These are phyloP conservation scores for Cygnus olor DNA, from an alignment of 2,797 vertebrate genomes.

Conservation along the genomic window DNA sequence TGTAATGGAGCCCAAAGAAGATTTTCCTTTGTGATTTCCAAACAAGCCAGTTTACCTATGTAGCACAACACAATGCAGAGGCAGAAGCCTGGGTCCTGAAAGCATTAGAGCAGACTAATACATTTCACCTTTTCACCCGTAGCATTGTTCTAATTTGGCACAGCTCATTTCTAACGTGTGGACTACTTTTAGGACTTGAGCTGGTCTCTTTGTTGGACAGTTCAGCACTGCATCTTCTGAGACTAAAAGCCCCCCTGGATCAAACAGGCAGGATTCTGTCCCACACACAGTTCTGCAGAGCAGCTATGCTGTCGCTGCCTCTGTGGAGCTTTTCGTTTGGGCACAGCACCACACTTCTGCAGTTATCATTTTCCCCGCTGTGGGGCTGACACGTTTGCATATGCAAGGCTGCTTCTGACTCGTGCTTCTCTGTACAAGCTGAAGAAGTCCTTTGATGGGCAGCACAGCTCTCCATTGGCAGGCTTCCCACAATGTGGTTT, in stretches of 20 bases:
- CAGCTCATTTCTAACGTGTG: neutral
- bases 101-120: neutral
- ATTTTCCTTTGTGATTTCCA: neutral
- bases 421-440: neutral
- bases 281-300: accelerated
- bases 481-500: neutral
- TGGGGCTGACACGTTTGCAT: neutral
- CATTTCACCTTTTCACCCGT: neutral
- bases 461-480: neutral
- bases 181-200: neutral
- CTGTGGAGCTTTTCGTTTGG: neutral
- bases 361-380: neutral
- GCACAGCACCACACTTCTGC: neutral
- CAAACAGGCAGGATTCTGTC: neutral
- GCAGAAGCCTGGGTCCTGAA: neutral
- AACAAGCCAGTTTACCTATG: neutral
- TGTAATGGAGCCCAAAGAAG: neutral
- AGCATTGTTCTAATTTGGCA: neutral
- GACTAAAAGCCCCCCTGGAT: neutral
- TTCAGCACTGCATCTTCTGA: neutral
- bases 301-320: neutral
- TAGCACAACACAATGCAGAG: neutral
- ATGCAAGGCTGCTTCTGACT: neutral
- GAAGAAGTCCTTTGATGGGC: neutral
- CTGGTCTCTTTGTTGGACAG: neutral